Conservation (phyloP, 1,140 invertebrate genomes). For the Eueides isabella region DNA sequence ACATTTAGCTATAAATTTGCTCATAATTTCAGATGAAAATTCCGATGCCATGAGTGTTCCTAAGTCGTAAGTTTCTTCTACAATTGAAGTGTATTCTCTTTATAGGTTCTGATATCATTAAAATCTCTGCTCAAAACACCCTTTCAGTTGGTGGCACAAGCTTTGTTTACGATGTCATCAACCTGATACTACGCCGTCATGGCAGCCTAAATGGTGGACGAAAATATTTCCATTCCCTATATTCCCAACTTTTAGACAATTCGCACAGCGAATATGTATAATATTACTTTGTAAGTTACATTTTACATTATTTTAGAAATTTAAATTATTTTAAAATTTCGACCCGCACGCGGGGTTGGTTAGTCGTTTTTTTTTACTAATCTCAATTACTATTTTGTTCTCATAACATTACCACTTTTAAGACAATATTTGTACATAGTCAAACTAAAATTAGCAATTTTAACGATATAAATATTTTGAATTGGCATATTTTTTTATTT, state of each 20-base stretch:
- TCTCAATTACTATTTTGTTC: no score
- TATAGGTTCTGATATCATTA: background rate
- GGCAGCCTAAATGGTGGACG: constrained; percentile 89
- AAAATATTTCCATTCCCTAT: constrained; percentile 90
- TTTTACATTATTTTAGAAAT: background rate
- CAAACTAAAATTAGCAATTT: no score
- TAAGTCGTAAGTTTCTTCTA: constrained; percentile 24
- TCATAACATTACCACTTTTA: no score
- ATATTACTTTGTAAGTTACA: constrained; percentile 84
- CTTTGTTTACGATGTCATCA: constrained; percentile 77
- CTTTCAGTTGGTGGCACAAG: constrained; percentile 71
- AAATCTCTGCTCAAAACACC: background rate
- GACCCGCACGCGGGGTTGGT: no score
- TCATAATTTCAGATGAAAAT: constrained; percentile 41
- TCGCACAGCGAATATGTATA: constrained; percentile 87
- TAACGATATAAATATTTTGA: no score
- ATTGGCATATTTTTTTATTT: no score
- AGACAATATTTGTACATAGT: no score
- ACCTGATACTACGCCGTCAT: constrained; percentile 85
- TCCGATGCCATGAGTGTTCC: constrained; percentile 16
- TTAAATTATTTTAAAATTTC: no score
- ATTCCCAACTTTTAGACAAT: constrained; percentile 90
- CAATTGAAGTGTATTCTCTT: background rate
- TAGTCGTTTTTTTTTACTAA: no score
- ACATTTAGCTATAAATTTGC: no score